A percentile compares a stretch with the other conserved stretches of the same genome.
Evolutionary conservation across 2,113 vertebrate genomes (phyloP).

Genomic region (Excalfactoria chinensis): DNA sequence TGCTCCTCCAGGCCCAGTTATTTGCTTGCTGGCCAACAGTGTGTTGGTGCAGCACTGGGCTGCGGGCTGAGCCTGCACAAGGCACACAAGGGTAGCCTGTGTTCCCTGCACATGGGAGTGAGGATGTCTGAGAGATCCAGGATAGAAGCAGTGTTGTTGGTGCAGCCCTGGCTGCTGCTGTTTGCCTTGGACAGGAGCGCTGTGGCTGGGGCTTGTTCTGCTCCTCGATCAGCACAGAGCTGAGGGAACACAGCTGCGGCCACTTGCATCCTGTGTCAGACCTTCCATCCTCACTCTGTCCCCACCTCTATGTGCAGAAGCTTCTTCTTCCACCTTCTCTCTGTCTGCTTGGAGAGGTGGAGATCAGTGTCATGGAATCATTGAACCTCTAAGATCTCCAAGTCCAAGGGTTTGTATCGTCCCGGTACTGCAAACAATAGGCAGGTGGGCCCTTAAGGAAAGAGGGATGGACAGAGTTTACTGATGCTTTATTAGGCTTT

Average conservation of each 20-base stretch:
- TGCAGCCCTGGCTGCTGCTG: neutral
- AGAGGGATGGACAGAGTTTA: neutral
- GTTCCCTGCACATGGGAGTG: fast-evolving
- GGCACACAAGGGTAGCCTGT: conserved; percentile 46
- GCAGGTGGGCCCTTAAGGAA: neutral
- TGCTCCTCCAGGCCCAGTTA: neutral
- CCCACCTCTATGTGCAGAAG: neutral
- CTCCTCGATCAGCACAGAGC: neutral
- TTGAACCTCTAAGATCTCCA: neutral
- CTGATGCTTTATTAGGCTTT: neutral
- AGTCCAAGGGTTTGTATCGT: neutral
- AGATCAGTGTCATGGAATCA: neutral
- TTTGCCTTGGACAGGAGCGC: neutral
- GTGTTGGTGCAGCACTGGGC: fast-evolving
- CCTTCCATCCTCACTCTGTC: neutral
- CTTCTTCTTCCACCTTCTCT: neutral
- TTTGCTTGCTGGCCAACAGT: neutral
- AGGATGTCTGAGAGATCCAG: neutral
- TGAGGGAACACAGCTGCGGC: neutral
- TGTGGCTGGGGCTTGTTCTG: neutral
- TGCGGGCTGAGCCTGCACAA: neutral
- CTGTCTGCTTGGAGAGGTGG: neutral
- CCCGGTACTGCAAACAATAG: neutral
- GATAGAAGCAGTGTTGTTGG: conserved; percentile 15
- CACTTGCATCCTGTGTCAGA: fast-evolving